Evolutionary conservation across 1,140 invertebrate species (phyloP).

Genomic region (Bicyclus anynana): DNA sequence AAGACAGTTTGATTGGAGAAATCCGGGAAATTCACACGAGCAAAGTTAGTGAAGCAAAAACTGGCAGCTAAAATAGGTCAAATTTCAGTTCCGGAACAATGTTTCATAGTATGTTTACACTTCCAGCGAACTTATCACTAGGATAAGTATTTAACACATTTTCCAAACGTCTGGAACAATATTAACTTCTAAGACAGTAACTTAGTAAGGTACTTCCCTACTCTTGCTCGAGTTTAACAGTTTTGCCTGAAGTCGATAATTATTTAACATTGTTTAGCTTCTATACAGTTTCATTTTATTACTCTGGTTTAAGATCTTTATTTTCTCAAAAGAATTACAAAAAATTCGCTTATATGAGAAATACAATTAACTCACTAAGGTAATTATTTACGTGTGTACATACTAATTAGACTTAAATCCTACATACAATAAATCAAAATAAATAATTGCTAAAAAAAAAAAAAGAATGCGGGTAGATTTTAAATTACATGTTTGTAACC

Average conservation of each 20-base stretch:
- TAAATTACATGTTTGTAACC: no score
- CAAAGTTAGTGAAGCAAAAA: background rate
- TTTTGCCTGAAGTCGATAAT: background rate
- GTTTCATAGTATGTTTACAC: constrained; percentile 9
- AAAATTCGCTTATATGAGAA: no score
- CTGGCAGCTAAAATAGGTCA: constrained; percentile 5
- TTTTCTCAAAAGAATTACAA: no score
- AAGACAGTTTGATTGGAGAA: background rate
- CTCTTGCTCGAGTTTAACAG: background rate
- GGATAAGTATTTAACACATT: constrained; percentile 18
- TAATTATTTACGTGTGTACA: no score
- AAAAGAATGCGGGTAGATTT: no score
- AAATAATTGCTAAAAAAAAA: no score
- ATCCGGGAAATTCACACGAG: background rate
- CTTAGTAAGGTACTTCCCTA: background rate
- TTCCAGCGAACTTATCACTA: constrained; percentile 2
- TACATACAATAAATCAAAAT: no score
- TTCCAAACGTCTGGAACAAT: constrained; percentile 7
- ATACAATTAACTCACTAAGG: no score
- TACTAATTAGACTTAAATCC: no score
- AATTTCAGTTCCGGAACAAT: constrained; percentile 7
- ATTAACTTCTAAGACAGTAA: background rate
- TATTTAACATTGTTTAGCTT: background rate
- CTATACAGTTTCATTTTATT: background rate
- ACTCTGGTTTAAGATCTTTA: background rate